These are phyloP conservation scores for Temnothorax ravouxi DNA, from an alignment of 2,888 invertebrate species.

Conservation along the genomic window DNA sequence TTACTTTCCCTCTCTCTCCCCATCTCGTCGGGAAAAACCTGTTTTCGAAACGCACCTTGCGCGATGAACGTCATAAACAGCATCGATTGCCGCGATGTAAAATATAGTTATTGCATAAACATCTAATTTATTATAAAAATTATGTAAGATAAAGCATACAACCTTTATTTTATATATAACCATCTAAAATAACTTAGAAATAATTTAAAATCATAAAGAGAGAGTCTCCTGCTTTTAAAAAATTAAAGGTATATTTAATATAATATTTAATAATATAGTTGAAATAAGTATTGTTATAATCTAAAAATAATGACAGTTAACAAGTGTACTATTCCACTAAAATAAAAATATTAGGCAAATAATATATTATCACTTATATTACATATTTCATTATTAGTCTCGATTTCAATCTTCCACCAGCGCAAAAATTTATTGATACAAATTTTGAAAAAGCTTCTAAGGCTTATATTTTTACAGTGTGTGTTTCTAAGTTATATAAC, in stretches of 20 bases:
- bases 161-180: too few species aligned
- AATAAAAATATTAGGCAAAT: too few species aligned
- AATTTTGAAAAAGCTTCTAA: not conserved
- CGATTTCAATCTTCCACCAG: not conserved
- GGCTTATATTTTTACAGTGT: not conserved
- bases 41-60: slow-evolving; percentile 42
- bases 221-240: too few species aligned
- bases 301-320: too few species aligned
- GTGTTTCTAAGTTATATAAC: not conserved
- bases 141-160: not conserved
- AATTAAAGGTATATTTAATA: too few species aligned
- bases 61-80: not conserved
- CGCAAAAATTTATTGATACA: not conserved
- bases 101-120: not conserved
- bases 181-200: too few species aligned
- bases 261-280: too few species aligned
- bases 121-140: slow-evolving; percentile 8
- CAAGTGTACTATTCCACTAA: too few species aligned
- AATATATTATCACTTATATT: too few species aligned
- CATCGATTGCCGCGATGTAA: not conserved
- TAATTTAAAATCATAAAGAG: too few species aligned
- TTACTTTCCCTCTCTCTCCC: not conserved
- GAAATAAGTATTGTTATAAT: too few species aligned
- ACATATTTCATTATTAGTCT: too few species aligned
- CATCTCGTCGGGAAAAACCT: slow-evolving; percentile 54